Evolutionary conservation across 2,797 vertebrate genomes (phyloP).

Genomic region (Psittacula echo): DNA sequence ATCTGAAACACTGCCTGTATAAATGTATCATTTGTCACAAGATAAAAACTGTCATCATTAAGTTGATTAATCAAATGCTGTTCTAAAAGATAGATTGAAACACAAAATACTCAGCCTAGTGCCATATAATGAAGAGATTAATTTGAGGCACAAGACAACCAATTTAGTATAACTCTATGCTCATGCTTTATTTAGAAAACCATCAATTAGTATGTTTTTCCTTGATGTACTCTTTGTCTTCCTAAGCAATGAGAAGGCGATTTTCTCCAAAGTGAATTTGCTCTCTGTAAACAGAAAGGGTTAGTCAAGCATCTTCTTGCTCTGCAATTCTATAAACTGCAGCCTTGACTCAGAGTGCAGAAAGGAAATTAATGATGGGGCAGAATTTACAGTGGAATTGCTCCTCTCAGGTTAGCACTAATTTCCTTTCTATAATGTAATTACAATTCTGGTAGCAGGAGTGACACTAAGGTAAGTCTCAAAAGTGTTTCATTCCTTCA

Average conservation of each 20-base stretch:
- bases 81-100: constrained; percentile 81
- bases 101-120: constrained; percentile 79
- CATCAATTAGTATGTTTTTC: constrained; percentile 81
- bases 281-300: constrained; percentile 74
- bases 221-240: constrained; percentile 79
- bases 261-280: constrained; percentile 78
- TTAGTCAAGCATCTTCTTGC: constrained; percentile 60
- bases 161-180: constrained; percentile 80
- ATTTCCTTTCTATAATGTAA: constrained; percentile 70
- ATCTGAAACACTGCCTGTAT: constrained; percentile 73
- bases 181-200: constrained; percentile 80
- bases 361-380: constrained; percentile 72
- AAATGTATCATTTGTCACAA: constrained; percentile 78
- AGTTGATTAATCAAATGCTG: constrained; percentile 81
- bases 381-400: constrained; percentile 62
- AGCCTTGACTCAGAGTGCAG: constrained; percentile 41
- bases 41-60: constrained; percentile 82
- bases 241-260: constrained; percentile 71
- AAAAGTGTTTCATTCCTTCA: constrained; percentile 67
- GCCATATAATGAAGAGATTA: constrained; percentile 87
- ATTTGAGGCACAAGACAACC: constrained; percentile 82
- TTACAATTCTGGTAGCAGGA: constrained; percentile 62
- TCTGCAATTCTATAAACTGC: constrained; percentile 53
- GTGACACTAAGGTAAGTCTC: constrained; percentile 55
- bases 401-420: constrained; percentile 62